Conservation (phyloP, 1,140 invertebrate species). For the Euschistus heros region DNA sequence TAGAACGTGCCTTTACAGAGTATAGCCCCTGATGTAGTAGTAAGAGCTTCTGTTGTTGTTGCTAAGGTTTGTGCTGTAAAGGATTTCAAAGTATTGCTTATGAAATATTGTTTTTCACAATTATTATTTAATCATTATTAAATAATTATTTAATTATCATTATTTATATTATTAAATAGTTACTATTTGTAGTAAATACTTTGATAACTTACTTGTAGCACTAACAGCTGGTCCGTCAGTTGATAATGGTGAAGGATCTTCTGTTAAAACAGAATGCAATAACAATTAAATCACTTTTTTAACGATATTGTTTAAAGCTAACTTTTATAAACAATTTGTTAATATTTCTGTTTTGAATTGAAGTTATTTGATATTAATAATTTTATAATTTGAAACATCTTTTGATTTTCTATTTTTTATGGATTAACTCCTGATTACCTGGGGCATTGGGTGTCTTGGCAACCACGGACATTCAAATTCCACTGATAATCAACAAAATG, state of each 20-base stretch:
- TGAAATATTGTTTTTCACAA: neutral
- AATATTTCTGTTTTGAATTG: no score
- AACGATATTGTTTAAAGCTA: no score
- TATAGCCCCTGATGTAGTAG: neutral
- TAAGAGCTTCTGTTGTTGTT: neutral
- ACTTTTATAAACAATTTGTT: no score
- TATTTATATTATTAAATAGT: no score
- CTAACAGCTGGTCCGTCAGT: slow-evolving; percentile 5
- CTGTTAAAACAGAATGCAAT: neutral
- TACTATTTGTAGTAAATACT: neutral
- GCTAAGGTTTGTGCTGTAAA: slow-evolving; percentile 6
- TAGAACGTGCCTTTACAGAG: neutral
- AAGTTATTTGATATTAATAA: no score
- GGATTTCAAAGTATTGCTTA: neutral
- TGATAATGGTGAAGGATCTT: neutral
- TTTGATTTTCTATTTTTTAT: no score
- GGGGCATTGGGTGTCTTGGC: no score
- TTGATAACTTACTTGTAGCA: slow-evolving; percentile 14
- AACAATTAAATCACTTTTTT: neutral
- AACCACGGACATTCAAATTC: no score
- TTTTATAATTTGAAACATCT: no score
- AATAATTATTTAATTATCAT: neutral
- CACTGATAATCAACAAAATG: no score
- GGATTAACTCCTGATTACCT: no score
- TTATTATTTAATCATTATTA: neutral